Evolutionary conservation across 2,113 vertebrate genomes (phyloP).

Genomic region (Dolichallabes microphthalmus): DNA sequence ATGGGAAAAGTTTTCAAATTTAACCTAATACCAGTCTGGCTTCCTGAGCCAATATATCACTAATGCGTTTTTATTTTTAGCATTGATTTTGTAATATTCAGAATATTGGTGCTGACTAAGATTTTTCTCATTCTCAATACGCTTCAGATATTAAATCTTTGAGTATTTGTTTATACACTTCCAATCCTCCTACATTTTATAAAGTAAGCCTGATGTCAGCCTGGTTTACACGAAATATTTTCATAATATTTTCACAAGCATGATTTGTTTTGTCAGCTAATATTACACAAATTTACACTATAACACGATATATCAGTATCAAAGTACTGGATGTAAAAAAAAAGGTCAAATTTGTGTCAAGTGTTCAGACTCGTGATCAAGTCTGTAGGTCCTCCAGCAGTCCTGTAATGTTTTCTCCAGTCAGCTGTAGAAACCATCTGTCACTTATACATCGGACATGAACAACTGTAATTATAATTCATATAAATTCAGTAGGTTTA

Average conservation of each 20-base stretch:
- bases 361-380: neutral
- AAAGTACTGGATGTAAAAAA: neutral
- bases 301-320: neutral
- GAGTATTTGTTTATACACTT: neutral
- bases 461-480: neutral
- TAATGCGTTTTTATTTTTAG: constrained; percentile 7
- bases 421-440: neutral
- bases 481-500: neutral
- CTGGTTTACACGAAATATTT: neutral
- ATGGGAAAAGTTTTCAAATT: neutral
- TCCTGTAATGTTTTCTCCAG: neutral
- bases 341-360: neutral
- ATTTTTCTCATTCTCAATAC: neutral
- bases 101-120: neutral
- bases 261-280: neutral
- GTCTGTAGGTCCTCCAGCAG: neutral
- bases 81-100: neutral
- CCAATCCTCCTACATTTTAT: neutral
- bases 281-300: neutral
- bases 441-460: neutral
- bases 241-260: neutral
- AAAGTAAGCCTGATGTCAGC: neutral
- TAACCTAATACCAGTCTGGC: neutral
- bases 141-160: neutral
- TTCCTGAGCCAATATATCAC: neutral